Evolutionary conservation across 1,140 invertebrate species (phyloP).

Genomic region (Vanessa atalanta): DNA sequence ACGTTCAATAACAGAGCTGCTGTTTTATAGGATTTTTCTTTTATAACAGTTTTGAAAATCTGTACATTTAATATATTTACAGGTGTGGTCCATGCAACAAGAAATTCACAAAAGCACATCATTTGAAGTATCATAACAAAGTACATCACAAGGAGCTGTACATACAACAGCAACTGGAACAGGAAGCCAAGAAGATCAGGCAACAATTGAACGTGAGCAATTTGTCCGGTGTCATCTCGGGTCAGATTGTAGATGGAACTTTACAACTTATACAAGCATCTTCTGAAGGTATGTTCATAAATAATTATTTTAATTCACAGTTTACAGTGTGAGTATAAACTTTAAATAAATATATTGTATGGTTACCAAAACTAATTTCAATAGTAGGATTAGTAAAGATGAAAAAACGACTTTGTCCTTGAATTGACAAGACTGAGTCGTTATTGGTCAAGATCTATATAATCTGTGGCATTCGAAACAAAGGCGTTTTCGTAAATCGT

Average conservation of each 20-base stretch:
- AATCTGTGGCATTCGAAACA: no score
- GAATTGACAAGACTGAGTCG: no score
- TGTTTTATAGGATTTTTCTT: no score
- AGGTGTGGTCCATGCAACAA: constrained; percentile 77
- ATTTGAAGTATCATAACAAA: constrained; percentile 80
- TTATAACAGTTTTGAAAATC: no score
- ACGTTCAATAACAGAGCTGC: no score
- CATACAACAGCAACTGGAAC: constrained; percentile 70
- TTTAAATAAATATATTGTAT: no score
- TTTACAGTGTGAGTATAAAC: neutral
- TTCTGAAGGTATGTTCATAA: constrained; percentile 52
- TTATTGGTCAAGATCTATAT: no score
- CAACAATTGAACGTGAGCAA: constrained; percentile 67
- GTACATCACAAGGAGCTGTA: constrained; percentile 79
- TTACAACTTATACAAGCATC: constrained; percentile 56
- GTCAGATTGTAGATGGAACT: constrained; percentile 66
- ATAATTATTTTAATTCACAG: neutral
- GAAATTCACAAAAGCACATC: constrained; percentile 79
- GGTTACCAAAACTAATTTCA: no score
- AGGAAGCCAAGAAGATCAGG: constrained; percentile 70
- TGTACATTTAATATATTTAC: constrained; percentile 1
- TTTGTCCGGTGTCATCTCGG: constrained; percentile 57
- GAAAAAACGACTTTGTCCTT: no score
- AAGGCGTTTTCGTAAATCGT: no score
- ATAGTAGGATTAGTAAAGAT: no score